Evolutionary conservation across 2,797 vertebrate genomes (phyloP).

Genomic region (Falco berigora): DNA sequence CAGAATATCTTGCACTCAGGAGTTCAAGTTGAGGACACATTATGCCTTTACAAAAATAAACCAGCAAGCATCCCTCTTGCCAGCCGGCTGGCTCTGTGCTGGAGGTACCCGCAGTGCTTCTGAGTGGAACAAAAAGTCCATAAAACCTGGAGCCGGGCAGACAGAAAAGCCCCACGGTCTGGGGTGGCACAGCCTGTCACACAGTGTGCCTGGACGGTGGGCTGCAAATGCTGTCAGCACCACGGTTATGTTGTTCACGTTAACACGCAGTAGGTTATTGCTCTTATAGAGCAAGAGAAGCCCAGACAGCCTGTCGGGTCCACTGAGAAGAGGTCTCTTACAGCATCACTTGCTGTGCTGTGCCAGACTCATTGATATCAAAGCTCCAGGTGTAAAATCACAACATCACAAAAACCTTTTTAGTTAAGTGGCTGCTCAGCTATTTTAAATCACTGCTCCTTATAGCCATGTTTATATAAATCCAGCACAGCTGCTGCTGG

Average conservation of each 20-base stretch:
- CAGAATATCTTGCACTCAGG: not conserved
- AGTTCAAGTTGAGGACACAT: not conserved
- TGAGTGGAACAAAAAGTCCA: not conserved
- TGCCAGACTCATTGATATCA: not conserved
- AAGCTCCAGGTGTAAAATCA: not conserved
- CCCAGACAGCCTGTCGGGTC: not conserved
- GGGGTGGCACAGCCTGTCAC: not conserved
- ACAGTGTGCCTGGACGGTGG: not conserved
- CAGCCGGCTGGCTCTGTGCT: not conserved
- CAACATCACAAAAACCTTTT: not conserved
- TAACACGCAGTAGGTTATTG: not conserved
- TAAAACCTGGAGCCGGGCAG: not conserved
- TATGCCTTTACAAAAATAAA: not conserved
- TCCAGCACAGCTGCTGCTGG: not conserved
- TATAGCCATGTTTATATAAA: not conserved
- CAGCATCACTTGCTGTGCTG: not conserved
- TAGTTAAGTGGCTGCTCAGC: not conserved
- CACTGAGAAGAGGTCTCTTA: not conserved
- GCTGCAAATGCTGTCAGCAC: not conserved
- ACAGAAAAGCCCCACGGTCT: not conserved
- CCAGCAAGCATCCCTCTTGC: not conserved
- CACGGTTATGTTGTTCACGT: not conserved
- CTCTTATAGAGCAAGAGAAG: not conserved
- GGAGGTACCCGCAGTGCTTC: not conserved
- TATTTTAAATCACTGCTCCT: not conserved